These are phyloP conservation scores for Shinisaurus crocodilurus DNA, from an alignment of 2,113 vertebrate species.

Conservation along the genomic window DNA sequence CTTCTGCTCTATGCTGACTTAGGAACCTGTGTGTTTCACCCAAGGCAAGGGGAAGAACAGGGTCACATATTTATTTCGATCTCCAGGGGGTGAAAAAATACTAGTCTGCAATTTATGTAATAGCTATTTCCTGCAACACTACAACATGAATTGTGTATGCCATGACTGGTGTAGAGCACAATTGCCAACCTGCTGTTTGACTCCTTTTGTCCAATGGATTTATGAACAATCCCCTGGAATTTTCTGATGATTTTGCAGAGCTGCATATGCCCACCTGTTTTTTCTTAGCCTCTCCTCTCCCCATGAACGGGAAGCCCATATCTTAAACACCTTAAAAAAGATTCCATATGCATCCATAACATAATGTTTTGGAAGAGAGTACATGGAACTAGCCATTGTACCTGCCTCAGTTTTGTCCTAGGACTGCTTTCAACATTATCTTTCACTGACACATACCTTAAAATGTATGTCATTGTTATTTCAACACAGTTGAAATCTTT, in stretches of 20 bases:
- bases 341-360: neutral
- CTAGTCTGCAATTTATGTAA: too few relatives aligned
- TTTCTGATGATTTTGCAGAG: neutral
- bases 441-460: neutral
- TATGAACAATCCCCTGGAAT: neutral
- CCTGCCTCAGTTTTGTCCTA: neutral
- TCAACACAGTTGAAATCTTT: neutral
- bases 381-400: neutral
- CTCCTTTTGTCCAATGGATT: neutral
- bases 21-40: too few relatives aligned
- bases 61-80: too few relatives aligned
- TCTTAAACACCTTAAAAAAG: neutral
- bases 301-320: neutral
- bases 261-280: neutral
- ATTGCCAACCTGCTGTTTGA: neutral
- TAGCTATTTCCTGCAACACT: neutral
- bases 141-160: neutral
- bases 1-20: too few relatives aligned
- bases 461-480: neutral
- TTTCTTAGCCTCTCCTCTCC: neutral
- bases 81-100: too few relatives aligned
- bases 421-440: neutral
- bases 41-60: too few relatives aligned
- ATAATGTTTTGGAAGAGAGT: neutral
- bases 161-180: neutral